Evolutionary conservation across 2,113 vertebrate species (phyloP), one percentile per base, ranked within the genome.

Genomic region (Nettapus auritus): DNA sequence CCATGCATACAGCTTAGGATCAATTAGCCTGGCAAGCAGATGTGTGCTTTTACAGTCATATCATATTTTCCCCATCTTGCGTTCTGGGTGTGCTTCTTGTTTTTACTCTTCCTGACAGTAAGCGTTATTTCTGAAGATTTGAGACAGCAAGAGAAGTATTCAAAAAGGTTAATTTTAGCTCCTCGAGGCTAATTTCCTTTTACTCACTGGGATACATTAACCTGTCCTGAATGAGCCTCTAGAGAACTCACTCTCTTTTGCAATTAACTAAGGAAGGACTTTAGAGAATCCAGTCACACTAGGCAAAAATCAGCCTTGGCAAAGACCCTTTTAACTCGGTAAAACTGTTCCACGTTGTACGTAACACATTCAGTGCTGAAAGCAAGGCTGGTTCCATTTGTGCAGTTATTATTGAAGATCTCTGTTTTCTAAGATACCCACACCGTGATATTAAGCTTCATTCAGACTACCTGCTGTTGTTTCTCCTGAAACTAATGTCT

Each of bases 291-390:
- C 40, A 77, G 85, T 82, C 56, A 85, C 42, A 73, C 2, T 4
- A 91, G 34, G 62, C 62, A 93, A 91, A 91, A 85, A 11, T n/a
- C 67, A 80, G 26, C 36, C 53, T 48, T n/a, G 40, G 69, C 64
- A 92, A 94, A 93, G 78, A 9, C 18, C 40, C 74, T 82, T 94
- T 95, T 88, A 91, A 66, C 89, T 87, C 48, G 34, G 71, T 38
- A 85, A 76, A 93, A 75, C 36, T 77, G 52, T 82, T 81, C 69
- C 3, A 4, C 50, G 53, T 82, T 70, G 82, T 79, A 59, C 82
- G 74, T 70, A 91, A 87, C 62, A 82, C 59, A 89, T 26, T 21
- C 14, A 66, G n/a, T 19, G 29, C 8, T 73, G 53, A 62, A 94
- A 94, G 62, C 34, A 36, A 87, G 40, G 94, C 50, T 82, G 8